Percentiles rank a stretch among this genome's conserved stretches.
phyloP scores from a whole-genome alignment of 2,797 vertebrate genomes.

The Epinephelus coioides region DNA sequence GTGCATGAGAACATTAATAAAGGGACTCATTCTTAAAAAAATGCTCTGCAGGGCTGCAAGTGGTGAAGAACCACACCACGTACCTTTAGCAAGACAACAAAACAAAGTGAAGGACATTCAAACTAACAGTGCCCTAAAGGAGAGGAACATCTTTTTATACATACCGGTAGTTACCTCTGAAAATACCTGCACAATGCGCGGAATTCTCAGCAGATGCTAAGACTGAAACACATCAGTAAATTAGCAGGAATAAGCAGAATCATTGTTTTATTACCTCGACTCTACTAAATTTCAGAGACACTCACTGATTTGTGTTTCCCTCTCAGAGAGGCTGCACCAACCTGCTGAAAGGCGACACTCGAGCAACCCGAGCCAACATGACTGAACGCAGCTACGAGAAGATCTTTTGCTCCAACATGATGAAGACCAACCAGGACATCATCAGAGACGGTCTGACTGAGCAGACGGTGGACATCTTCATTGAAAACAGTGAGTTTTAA shows the following conservation, averaged over 20 bases:
- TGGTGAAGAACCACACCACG: too few species aligned
- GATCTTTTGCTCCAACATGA: conserved; percentile 93
- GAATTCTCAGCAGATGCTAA: too few species aligned
- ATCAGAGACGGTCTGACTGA: conserved; percentile 70
- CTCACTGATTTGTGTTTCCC: not conserved
- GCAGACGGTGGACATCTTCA: conserved; percentile 88
- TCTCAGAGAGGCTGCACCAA: conserved; percentile 87
- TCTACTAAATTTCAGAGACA: not conserved
- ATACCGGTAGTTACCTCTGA: too few species aligned
- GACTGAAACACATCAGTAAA: not conserved
- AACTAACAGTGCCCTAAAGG: not conserved
- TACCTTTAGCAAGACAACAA: too few species aligned
- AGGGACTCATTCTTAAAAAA: too few species aligned
- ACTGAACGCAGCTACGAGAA: conserved; percentile 83
- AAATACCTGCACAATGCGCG: too few species aligned
- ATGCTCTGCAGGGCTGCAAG: too few species aligned
- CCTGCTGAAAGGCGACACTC: conserved; percentile 84
- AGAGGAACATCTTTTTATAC: too few species aligned
- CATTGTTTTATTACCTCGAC: not conserved
- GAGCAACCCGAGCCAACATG: conserved; percentile 77
- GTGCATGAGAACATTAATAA: too few species aligned
- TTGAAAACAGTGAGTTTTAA: conserved; percentile 89
- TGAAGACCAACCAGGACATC: conserved; percentile 87
- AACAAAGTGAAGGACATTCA: not conserved
- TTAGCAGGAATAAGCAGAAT: not conserved